Evolutionary conservation across 2,797 vertebrate genomes (phyloP).

Genomic region (Acestrorhynchus altus): DNA sequence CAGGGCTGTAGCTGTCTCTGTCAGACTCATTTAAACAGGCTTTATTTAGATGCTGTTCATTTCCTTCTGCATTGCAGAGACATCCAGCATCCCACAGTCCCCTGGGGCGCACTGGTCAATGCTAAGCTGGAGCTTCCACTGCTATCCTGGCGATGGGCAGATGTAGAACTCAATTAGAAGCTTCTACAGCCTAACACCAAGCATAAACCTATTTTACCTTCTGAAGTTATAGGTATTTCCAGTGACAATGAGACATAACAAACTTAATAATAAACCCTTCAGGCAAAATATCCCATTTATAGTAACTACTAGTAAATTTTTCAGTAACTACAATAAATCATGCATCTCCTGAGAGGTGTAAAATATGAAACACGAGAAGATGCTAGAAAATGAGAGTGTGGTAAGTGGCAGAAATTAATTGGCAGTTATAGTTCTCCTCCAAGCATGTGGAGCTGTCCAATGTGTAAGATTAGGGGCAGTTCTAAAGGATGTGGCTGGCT

Average conservation of each 20-base stretch:
- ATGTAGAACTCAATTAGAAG: conserved; percentile 25
- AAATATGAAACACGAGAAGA: too few species aligned
- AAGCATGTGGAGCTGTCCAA: too few species aligned
- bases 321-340: too few species aligned
- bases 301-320: too few species aligned
- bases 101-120: conserved; percentile 24
- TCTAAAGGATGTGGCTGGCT: too few species aligned
- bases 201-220: background rate
- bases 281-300: too few species aligned
- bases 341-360: too few species aligned
- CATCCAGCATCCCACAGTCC: conserved; percentile 38
- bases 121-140: conserved; percentile 14
- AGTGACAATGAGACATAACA: background rate
- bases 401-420: too few species aligned
- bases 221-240: background rate
- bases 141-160: conserved; percentile 11
- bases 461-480: too few species aligned
- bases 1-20: conserved; percentile 15
- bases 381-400: too few species aligned
- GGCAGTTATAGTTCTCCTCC: too few species aligned
- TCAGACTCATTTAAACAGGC: conserved; percentile 48
- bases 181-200: conserved; percentile 37
- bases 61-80: conserved; percentile 41
- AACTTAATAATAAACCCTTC: too few species aligned
- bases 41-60: conserved; percentile 55